Evolutionary conservation across 2,113 vertebrate genomes (phyloP).

Genomic region (Dromiciops gliroides): DNA sequence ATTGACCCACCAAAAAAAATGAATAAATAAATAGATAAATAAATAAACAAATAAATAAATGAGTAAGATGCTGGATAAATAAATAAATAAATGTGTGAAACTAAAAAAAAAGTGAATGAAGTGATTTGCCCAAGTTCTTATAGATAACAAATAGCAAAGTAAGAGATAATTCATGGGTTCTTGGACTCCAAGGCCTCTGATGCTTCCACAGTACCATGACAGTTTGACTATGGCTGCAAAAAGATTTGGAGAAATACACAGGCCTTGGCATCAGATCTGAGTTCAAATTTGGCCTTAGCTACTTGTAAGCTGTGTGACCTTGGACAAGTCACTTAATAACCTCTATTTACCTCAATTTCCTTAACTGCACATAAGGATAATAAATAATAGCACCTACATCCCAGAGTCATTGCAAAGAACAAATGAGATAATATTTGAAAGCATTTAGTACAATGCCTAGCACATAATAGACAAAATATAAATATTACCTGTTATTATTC

Average conservation of each 20-base stretch:
- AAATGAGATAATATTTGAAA: neutral
- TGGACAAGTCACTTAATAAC: neutral
- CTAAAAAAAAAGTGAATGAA: neutral
- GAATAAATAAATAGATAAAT: too few species aligned
- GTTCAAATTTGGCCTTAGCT: neutral
- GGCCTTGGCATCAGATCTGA: neutral
- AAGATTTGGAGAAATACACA: neutral
- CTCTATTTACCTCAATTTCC: neutral
- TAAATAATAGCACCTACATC: neutral
- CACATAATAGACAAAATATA: neutral
- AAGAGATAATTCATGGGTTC: neutral
- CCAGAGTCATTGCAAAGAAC: neutral
- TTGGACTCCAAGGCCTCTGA: neutral
- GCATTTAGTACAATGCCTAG: neutral
- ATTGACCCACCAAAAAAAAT: too few species aligned
- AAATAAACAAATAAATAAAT: too few species aligned
- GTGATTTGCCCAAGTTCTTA: neutral
- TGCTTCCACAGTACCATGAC: neutral
- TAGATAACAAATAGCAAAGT: neutral
- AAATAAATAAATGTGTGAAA: too few species aligned
- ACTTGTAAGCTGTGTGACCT: neutral
- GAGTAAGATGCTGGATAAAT: too few species aligned
- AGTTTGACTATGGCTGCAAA: neutral
- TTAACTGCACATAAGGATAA: neutral
- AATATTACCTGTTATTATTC: neutral